Percentiles rank a stretch among this genome's conserved stretches.
These are phyloP conservation scores for Ciconia boyciana DNA, from an alignment of 2,113 vertebrate species.

Conservation along the genomic window DNA sequence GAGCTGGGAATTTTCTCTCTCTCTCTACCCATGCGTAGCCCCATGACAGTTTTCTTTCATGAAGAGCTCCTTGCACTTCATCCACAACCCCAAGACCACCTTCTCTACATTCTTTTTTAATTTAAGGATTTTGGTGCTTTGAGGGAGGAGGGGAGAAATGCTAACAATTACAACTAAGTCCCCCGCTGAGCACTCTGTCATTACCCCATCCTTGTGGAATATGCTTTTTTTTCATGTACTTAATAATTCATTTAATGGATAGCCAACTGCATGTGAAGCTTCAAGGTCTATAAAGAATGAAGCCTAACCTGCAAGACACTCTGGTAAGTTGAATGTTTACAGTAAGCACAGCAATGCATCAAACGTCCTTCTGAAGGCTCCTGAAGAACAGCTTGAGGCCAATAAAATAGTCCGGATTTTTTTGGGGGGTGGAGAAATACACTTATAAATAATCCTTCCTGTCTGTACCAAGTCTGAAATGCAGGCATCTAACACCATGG, in stretches of 20 bases:
- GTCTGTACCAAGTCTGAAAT: background rate
- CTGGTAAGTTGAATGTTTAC: background rate
- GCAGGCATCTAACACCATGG: background rate
- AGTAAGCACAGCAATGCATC: background rate
- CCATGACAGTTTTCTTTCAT: background rate
- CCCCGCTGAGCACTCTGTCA: background rate
- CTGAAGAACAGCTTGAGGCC: background rate
- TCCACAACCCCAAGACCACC: background rate
- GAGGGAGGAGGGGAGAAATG: background rate
- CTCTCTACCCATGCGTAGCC: background rate
- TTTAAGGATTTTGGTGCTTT: background rate
- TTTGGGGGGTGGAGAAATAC: background rate
- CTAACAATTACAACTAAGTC: background rate
- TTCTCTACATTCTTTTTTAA: background rate
- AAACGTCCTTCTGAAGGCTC: background rate
- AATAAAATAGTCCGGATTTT: background rate
- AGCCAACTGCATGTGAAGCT: background rate
- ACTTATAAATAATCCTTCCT: background rate
- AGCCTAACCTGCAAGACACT: background rate
- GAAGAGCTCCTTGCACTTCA: background rate
- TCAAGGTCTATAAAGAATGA: slow-evolving; percentile 19
- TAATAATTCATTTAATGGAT: background rate
- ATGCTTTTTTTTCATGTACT: background rate
- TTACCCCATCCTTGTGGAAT: background rate
- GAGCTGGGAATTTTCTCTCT: background rate